phyloP scores from a whole-genome alignment of 1,140 invertebrate genomes.

The Trichonephila clavata region DNA sequence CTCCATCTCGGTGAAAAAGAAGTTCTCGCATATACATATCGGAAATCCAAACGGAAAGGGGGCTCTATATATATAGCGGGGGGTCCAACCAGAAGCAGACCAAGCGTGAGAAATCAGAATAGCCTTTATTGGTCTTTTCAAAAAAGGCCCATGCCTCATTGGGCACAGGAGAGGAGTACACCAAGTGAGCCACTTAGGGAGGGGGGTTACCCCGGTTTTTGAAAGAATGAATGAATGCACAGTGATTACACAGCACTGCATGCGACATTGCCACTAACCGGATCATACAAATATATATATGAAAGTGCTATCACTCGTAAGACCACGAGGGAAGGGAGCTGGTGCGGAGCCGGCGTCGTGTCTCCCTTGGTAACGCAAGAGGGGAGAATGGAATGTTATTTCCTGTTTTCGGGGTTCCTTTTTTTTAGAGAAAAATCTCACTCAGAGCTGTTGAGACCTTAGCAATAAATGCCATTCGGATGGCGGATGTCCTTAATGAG shows the following conservation, averaged over 20 bases:
- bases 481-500: background rate
- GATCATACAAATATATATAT: constrained; percentile 53
- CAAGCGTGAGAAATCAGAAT: constrained; percentile 72
- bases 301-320: constrained; percentile 41
- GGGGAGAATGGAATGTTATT: constrained; percentile 52
- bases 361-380: constrained; percentile 49
- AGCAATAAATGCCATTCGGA: background rate
- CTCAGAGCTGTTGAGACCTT: constrained; percentile 13
- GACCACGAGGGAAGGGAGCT: background rate
- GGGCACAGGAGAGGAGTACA: constrained; percentile 48
- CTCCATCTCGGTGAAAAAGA: background rate
- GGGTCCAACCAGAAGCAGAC: constrained; percentile 4
- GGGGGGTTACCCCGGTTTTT: too few species aligned
- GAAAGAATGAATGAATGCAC: constrained; percentile 54
- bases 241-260: constrained; percentile 67
- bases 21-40: constrained; percentile 52
- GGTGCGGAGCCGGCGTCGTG: background rate
- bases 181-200: constrained; percentile 68
- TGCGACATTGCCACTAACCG: constrained; percentile 36
- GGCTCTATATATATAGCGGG: background rate
- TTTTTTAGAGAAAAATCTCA: constrained; percentile 28
- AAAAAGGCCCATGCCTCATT: constrained; percentile 72
- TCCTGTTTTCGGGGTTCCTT: background rate
- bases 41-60: constrained; percentile 49
- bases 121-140: constrained; percentile 74